These are phyloP conservation scores for Lichenostomus cassidix DNA, from an alignment of 2,113 vertebrate genomes.

Conservation along the genomic window DNA sequence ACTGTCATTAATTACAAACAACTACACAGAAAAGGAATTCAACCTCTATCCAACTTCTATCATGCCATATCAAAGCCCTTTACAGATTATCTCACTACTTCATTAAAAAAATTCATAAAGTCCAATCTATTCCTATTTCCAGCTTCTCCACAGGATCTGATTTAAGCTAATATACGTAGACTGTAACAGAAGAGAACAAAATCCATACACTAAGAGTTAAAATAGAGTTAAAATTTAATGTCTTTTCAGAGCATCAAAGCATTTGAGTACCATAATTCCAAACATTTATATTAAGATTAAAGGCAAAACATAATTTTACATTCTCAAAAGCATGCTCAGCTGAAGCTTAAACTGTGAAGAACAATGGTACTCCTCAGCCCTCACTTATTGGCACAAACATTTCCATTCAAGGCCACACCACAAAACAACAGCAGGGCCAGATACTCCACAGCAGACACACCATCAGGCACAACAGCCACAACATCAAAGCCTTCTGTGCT, in stretches of 20 bases:
- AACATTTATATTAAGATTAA: background rate
- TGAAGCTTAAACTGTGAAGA: background rate
- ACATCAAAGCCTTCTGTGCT: background rate
- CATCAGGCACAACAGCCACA: background rate
- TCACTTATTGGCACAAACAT: accelerated
- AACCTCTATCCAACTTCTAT: background rate
- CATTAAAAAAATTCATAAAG: accelerated
- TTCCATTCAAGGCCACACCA: background rate
- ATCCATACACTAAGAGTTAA: background rate
- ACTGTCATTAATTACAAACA: background rate
- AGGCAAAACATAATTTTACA: background rate
- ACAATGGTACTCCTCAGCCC: background rate
- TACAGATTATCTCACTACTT: background rate
- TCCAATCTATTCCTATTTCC: background rate
- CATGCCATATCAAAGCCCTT: accelerated
- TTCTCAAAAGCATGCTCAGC: background rate
- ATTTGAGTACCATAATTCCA: background rate
- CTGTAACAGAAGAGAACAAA: background rate
- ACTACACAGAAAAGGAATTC: background rate
- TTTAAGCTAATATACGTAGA: accelerated
- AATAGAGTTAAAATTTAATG: background rate
- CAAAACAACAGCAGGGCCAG: background rate
- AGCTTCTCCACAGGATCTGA: accelerated
- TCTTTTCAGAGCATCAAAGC: background rate
- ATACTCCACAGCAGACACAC: background rate